Evolutionary conservation across 2,113 vertebrate species (phyloP).

Genomic region (Cephalopholis sonnerati): DNA sequence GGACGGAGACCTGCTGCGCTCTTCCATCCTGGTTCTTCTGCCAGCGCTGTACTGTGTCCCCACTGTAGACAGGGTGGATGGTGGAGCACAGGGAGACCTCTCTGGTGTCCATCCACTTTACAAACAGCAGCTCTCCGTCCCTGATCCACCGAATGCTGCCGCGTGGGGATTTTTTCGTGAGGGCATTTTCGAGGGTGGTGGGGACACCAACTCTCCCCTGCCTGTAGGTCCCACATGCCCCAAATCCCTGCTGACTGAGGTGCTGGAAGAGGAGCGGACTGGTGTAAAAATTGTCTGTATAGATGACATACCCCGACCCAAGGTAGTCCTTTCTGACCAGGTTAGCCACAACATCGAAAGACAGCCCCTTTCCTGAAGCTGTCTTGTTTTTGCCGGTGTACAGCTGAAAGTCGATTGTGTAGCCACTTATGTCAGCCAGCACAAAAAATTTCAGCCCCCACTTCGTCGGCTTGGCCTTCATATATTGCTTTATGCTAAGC

Average conservation of each 20-base stretch:
- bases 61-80: background rate
- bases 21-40: background rate
- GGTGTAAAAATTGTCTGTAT: conserved; percentile 5
- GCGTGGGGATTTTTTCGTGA: background rate
- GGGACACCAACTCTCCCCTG: conserved; percentile 3
- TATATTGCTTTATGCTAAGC: background rate
- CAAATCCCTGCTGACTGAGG: background rate
- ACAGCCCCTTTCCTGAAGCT: conserved; percentile 9
- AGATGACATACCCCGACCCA: background rate
- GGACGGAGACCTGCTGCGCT: background rate
- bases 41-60: background rate
- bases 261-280: background rate
- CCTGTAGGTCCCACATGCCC: background rate
- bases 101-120: conserved; percentile 27
- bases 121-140: conserved; percentile 14
- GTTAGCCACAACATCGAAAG: background rate
- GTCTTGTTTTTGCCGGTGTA: background rate
- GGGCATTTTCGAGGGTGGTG: background rate
- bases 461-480: background rate
- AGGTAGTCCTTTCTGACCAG: background rate
- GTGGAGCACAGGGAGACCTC: background rate
- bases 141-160: background rate
- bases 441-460: conserved; percentile 12
- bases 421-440: background rate
- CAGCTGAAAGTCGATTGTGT: background rate